These are phyloP conservation scores for Leptobrachium ailaonicum DNA, from an alignment of 2,113 vertebrate genomes.

Conservation along the genomic window DNA sequence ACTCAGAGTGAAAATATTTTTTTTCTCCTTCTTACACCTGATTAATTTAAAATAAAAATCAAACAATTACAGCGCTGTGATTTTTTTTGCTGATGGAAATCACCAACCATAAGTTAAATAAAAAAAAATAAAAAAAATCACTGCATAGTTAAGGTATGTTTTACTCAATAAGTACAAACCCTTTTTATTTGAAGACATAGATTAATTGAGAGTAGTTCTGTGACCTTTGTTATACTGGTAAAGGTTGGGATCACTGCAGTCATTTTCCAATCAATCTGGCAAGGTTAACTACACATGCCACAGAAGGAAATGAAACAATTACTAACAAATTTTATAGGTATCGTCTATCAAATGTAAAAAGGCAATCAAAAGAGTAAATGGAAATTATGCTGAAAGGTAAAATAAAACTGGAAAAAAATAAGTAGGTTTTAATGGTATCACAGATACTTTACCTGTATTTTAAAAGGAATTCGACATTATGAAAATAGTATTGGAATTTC, in stretches of 20 bases:
- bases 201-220: constrained; percentile 60
- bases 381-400: constrained; percentile 63
- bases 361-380: constrained; percentile 66
- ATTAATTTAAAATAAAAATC: too few species aligned
- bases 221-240: constrained; percentile 67
- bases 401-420: constrained; percentile 26
- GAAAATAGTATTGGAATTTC: too few species aligned
- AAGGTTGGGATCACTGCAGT: constrained; percentile 67
- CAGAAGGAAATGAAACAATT: constrained; percentile 75
- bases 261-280: constrained; percentile 67
- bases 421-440: constrained; percentile 5
- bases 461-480: too few species aligned
- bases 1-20: too few species aligned
- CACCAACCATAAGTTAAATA: neutral
- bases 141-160: constrained; percentile 27
- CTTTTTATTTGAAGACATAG: constrained; percentile 60
- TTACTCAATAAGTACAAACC: constrained; percentile 60
- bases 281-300: constrained; percentile 77
- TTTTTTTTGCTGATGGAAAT: too few species aligned
- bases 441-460: neutral
- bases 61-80: too few species aligned
- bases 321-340: constrained; percentile 73
- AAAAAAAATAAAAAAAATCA: neutral
- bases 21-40: too few species aligned
- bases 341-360: constrained; percentile 72